Base-by-base conservation (phyloP, 2,888 invertebrate species). In the Dorcus parallelipipedus region DNA sequence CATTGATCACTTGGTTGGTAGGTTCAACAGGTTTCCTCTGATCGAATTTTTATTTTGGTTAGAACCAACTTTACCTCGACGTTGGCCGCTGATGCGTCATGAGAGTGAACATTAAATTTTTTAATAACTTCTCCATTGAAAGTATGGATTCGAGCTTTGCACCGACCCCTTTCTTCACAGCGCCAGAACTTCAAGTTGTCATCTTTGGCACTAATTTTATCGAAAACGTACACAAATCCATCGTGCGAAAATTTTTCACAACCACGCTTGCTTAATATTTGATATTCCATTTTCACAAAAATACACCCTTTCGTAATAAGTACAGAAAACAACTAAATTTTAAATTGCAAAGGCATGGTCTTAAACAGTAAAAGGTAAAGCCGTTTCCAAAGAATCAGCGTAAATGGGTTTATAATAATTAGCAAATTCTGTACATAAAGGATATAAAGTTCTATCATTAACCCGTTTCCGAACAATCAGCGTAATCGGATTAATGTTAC, bases 121-220 rank as follows among this genome's bases (percentile, higher is more conserved):
- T 59, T 59, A n/a, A 57, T 47, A 9, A 60, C 50, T 50, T 40
- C 54, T 14, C 43, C 54, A 45, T 48, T 38, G 23, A 17, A 43
- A 17, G 50, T 56, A 41, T 59, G 53, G 39, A 59, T 33, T 38
- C 45, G 14, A 38, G 50, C 50, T 54, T 60, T 60, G 41, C 47
- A 57, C n/a, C 47, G 40, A 10, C 48, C 47, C 38, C 14, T 45
- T 43, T 57, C 40, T 38, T 60, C 60, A 50, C 56, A 52, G 5
- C 56, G 38, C 59, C 59, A 59, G 55, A 59, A 55, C 33, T 59
- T 47, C 40, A 51, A 42, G 23, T 39, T 8, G 9, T 55, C 47
- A 33, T 40, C 40, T n/a, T 9, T 26, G 33, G 33, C 38, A 49
- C 10, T 10, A 49, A 33, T 14, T 26, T 49, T 49, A n/a, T 49